A percentile compares a stretch with the other conserved stretches of the same genome.
Conservation (phyloP, 2,113 vertebrate species). For the Tringa solitaria region DNA sequence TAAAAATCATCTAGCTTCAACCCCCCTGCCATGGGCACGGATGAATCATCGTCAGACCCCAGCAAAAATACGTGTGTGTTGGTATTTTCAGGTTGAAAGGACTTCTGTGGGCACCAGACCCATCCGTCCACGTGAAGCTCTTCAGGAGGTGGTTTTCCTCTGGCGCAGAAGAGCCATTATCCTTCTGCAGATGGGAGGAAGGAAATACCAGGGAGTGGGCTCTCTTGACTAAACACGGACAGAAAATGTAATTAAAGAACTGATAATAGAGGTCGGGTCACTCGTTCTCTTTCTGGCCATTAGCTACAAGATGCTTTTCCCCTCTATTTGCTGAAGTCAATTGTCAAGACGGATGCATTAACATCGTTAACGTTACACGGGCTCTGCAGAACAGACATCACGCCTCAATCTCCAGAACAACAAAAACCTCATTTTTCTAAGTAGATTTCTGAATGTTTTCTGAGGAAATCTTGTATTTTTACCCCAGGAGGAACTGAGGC, state of each 20-base stretch:
- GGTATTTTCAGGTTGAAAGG: neutral
- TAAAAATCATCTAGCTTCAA: too few relatives aligned
- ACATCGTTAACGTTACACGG: accelerated
- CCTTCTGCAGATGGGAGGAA: neutral
- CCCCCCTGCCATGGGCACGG: too few relatives aligned
- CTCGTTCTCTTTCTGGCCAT: neutral
- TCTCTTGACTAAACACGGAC: neutral
- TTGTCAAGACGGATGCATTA: neutral
- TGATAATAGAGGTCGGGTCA: neutral
- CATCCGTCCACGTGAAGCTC: neutral
- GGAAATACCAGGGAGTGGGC: neutral
- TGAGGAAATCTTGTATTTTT: neutral
- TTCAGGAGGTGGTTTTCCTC: neutral
- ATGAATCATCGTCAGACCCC: neutral
- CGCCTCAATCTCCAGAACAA: too few relatives aligned
- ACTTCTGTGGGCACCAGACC: neutral
- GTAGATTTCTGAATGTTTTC: neutral
- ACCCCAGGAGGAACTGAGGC: neutral
- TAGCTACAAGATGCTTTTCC: neutral
- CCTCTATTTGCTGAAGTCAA: neutral
- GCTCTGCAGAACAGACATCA: neutral
- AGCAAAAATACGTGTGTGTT: accelerated
- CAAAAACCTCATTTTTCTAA: neutral
- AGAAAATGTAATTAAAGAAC: neutral
- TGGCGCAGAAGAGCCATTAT: neutral